Evolutionary conservation across 2,797 vertebrate species (phyloP).

Genomic region (Notolepis coatsorum): DNA sequence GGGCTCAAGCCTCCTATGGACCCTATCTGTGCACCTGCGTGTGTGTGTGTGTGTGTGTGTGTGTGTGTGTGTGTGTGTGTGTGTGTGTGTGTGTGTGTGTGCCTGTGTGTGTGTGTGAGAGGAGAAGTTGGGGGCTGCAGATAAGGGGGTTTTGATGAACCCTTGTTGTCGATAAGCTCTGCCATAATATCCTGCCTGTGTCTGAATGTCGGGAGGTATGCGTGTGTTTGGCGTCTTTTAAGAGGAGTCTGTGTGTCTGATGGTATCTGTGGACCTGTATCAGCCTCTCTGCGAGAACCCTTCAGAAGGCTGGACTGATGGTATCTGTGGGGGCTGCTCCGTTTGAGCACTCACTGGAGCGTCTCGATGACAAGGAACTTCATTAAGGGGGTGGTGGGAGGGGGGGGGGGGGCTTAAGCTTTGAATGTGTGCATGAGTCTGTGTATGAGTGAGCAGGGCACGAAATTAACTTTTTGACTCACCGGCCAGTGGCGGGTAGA

Average conservation of each 20-base stretch:
- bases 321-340: constrained; percentile 47
- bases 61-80: too few species aligned
- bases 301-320: constrained; percentile 50
- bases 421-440: too few species aligned
- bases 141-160: too few species aligned
- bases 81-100: not conserved
- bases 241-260: constrained; percentile 61
- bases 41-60: not conserved
- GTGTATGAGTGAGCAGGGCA: too few species aligned
- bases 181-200: constrained; percentile 40
- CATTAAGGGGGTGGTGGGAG: too few species aligned
- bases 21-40: too few species aligned
- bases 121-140: constrained; percentile 21
- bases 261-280: constrained; percentile 56
- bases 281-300: constrained; percentile 30
- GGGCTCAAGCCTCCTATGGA: too few species aligned
- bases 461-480: too few species aligned
- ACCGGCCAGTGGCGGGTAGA: too few species aligned
- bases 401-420: too few species aligned
- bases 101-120: not conserved
- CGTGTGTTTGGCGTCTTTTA: constrained; percentile 32
- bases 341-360: too few species aligned
- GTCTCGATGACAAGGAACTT: constrained; percentile 51
- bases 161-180: constrained; percentile 45
- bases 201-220: constrained; percentile 17